phyloP scores from a whole-genome alignment of 2,888 invertebrate species.

The Mactromeris polynyma region DNA sequence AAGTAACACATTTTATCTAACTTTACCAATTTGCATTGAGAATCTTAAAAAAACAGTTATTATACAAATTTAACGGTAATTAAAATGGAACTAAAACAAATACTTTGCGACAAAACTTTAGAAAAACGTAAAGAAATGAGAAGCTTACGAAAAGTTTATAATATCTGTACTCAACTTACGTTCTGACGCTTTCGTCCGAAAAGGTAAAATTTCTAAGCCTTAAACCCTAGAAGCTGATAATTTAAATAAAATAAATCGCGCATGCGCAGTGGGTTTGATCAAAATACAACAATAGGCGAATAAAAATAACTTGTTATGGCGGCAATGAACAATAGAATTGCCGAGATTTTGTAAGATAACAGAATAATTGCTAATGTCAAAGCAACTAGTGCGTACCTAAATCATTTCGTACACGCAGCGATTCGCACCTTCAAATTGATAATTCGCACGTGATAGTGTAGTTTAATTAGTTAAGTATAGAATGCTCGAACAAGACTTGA shows the following conservation, averaged over 20 bases:
- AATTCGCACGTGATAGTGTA: background rate
- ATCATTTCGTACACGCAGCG: slow-evolving; percentile 22
- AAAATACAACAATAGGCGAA: background rate
- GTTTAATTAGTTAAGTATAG: background rate
- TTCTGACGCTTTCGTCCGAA: background rate
- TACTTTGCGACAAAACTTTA: too few species aligned
- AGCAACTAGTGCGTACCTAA: slow-evolving; percentile 13
- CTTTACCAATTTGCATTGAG: too few species aligned
- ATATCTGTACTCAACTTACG: background rate
- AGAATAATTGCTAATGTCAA: background rate
- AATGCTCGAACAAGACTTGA: background rate
- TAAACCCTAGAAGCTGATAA: background rate
- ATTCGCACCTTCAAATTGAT: background rate
- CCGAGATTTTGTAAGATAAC: background rate
- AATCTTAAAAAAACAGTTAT: too few species aligned
- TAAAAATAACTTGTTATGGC: background rate
- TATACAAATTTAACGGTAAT: too few species aligned
- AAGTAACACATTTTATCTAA: too few species aligned
- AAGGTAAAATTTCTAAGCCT: background rate
- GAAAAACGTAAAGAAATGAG: too few species aligned
- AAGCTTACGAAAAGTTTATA: background rate
- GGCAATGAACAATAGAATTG: background rate
- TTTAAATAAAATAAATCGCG: background rate
- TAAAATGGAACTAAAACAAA: too few species aligned
- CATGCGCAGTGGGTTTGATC: background rate